Evolutionary conservation across 2,888 invertebrate genomes (phyloP).

Genomic region (Diaphora mendica): DNA sequence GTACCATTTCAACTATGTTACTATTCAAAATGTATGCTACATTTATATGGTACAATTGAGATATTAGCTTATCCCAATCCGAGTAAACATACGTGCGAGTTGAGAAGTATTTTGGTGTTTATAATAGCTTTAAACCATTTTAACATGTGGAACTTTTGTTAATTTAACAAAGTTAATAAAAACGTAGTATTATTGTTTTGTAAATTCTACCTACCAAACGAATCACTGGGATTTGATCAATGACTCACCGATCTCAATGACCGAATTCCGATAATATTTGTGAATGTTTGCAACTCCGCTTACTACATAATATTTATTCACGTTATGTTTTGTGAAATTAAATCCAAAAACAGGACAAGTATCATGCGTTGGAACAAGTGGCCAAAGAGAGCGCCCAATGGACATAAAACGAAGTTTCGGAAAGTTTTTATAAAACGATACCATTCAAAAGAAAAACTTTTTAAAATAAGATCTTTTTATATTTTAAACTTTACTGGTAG

Average conservation of each 20-base stretch:
- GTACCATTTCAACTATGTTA: background rate
- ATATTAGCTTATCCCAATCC: background rate
- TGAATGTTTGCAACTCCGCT: background rate
- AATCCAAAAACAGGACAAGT: background rate
- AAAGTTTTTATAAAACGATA: too few relatives aligned
- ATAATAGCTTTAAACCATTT: background rate
- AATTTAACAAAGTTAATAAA: background rate
- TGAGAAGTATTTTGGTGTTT: background rate
- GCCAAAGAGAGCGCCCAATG: too few relatives aligned
- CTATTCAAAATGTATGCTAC: background rate
- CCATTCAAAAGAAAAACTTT: too few relatives aligned
- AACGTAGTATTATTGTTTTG: background rate
- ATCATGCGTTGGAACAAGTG: too few relatives aligned
- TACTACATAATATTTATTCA: background rate
- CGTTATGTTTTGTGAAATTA: background rate
- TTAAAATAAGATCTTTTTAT: too few relatives aligned
- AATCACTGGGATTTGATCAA: background rate
- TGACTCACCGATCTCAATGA: background rate
- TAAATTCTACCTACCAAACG: background rate
- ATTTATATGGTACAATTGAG: background rate
- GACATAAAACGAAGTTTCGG: too few relatives aligned
- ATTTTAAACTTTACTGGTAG: too few relatives aligned
- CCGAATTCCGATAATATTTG: background rate
- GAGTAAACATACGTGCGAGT: background rate
- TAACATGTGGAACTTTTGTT: background rate